Evolutionary conservation across 2,888 invertebrate species (phyloP).

Genomic region (Bellardia pandia): DNA sequence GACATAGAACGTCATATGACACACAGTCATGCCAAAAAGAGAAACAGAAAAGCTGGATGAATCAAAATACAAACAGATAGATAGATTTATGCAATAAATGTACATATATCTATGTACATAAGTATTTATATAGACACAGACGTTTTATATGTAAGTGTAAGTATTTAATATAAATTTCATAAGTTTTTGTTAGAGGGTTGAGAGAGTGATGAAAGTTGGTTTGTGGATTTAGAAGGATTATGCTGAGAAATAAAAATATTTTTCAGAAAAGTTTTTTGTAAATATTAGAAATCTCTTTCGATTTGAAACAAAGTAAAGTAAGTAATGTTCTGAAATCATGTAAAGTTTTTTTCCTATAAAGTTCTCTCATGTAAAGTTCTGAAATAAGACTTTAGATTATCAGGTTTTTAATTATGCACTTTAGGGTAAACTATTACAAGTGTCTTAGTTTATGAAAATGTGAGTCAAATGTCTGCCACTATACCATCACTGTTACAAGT

Average conservation of each 20-base stretch:
- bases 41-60: slow-evolving; percentile 23
- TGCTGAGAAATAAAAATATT: too few species aligned
- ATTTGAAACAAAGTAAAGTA: too few species aligned
- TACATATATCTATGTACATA: neutral
- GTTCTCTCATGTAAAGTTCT: too few species aligned
- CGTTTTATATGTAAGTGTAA: neutral
- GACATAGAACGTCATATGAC: slow-evolving; percentile 61
- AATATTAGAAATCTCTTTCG: too few species aligned
- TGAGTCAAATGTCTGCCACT: neutral
- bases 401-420: too few species aligned
- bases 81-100: slow-evolving; percentile 1
- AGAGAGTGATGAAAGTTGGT: neutral
- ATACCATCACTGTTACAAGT: neutral
- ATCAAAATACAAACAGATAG: slow-evolving; percentile 5
- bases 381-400: too few species aligned
- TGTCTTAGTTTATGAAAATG: neutral
- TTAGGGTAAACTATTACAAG: too few species aligned
- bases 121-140: neutral
- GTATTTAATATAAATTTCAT: neutral
- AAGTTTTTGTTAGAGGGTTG: neutral
- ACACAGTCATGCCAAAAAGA: slow-evolving; percentile 31
- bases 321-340: too few species aligned
- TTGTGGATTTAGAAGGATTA: neutral
- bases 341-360: too few species aligned
- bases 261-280: too few species aligned